Evolutionary conservation across 2,888 invertebrate genomes (phyloP).

Genomic region (Leptopterna dolabrata): DNA sequence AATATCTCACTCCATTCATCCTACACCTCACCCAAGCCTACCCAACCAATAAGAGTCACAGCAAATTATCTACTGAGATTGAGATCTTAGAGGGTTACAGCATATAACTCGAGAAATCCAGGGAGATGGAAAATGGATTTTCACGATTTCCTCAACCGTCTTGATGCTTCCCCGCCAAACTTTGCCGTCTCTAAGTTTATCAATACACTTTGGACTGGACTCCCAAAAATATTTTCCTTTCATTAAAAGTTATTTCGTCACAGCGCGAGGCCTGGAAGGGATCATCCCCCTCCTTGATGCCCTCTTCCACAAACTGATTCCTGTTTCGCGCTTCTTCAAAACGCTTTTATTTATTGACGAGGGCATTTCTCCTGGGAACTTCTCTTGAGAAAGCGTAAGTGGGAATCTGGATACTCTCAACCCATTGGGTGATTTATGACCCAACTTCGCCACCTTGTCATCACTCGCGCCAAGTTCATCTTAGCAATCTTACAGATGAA

Average conservation of each 20-base stretch:
- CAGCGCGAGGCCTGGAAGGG: not conserved
- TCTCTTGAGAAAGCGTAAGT: not conserved
- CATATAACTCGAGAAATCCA: too few species aligned
- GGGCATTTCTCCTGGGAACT: not conserved
- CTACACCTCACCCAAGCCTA: too few species aligned
- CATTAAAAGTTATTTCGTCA: constrained; percentile 45
- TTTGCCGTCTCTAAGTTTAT: constrained; percentile 39
- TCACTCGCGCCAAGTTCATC: not conserved
- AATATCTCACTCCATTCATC: too few species aligned
- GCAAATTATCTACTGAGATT: too few species aligned
- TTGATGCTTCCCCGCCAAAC: constrained; percentile 9
- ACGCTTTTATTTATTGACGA: constrained; percentile 40
- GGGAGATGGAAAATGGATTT: not conserved
- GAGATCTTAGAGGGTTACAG: too few species aligned
- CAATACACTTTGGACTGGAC: constrained; percentile 38
- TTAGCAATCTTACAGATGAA: too few species aligned
- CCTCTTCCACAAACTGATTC: not conserved
- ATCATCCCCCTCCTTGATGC: not conserved
- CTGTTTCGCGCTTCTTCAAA: not conserved
- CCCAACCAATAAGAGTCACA: too few species aligned
- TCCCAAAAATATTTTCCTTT: constrained; percentile 50
- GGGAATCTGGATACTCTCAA: not conserved
- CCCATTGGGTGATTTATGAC: not conserved
- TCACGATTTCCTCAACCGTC: not conserved
- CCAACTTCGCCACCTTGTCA: not conserved